phyloP scores from a whole-genome alignment of 2,888 invertebrate genomes.

The Emmelina monodactyla region DNA sequence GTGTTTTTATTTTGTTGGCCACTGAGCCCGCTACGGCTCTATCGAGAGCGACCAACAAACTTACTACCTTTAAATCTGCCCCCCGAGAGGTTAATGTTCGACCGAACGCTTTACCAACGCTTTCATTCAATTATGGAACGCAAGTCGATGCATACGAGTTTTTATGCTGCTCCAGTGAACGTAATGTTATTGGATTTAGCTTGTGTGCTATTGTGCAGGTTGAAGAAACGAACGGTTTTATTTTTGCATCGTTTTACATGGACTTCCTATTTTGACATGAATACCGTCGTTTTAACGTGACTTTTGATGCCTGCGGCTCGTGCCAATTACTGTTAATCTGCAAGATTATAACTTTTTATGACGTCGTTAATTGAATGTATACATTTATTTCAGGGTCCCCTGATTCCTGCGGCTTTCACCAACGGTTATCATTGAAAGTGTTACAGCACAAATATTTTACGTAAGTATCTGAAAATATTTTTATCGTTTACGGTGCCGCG shows the following conservation, averaged over 20 bases:
- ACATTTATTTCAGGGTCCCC: constrained; percentile 81
- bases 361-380: too few species aligned
- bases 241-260: too few species aligned
- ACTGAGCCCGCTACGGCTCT: constrained; percentile 51
- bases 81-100: constrained; percentile 50
- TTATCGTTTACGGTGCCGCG: constrained; percentile 26
- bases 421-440: constrained; percentile 95
- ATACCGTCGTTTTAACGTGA: too few species aligned
- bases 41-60: constrained; percentile 54
- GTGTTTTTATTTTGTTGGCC: constrained; percentile 63
- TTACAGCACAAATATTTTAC: constrained; percentile 63
- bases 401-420: constrained; percentile 98
- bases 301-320: too few species aligned
- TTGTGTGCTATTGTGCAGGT: too few species aligned
- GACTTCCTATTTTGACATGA: too few species aligned
- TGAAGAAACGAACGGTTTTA: too few species aligned
- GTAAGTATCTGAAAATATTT: constrained; percentile 47
- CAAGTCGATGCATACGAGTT: constrained; percentile 4
- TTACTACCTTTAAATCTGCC: constrained; percentile 61
- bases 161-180: constrained; percentile 1
- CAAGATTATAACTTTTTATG: too few species aligned
- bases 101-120: constrained; percentile 41
- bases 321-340: too few species aligned
- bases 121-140: constrained; percentile 43
- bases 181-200: constrained; percentile 1